Percentiles rank a stretch among this genome's conserved stretches.
These are phyloP conservation scores for Eurystomus glaucurus DNA, from an alignment of 2,797 vertebrate species.

Conservation along the genomic window DNA sequence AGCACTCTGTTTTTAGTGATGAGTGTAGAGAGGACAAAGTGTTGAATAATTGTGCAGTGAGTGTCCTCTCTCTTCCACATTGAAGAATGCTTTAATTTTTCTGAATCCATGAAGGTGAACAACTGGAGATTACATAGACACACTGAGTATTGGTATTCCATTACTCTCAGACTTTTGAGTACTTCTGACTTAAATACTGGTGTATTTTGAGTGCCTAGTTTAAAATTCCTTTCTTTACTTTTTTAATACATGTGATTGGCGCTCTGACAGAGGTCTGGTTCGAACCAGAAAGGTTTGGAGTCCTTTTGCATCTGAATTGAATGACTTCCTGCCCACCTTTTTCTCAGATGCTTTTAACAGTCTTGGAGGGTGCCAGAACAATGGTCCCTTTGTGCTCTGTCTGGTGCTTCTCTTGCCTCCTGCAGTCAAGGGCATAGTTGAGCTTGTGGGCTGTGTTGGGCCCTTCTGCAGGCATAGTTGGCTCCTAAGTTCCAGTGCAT, in stretches of 20 bases:
- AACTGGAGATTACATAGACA: neutral
- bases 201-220: neutral
- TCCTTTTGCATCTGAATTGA: neutral
- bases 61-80: neutral
- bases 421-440: neutral
- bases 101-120: neutral
- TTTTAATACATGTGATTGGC: neutral
- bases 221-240: neutral
- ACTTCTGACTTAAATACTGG: neutral
- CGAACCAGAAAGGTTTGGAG: neutral
- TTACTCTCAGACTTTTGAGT: neutral
- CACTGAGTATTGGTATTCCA: neutral
- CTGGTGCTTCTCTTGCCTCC: neutral
- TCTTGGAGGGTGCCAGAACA: neutral
- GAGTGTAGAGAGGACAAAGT: neutral
- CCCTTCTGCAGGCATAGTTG: neutral
- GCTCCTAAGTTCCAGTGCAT: neutral
- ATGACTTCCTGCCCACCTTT: conserved; percentile 46
- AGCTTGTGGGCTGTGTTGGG: neutral
- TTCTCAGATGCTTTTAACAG: neutral
- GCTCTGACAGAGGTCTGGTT: neutral
- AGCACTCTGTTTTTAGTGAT: neutral
- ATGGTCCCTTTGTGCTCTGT: neutral
- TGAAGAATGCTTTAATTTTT: neutral
- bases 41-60: neutral